Conservation (phyloP, 2,113 vertebrate genomes). For the Apteryx owenii region DNA sequence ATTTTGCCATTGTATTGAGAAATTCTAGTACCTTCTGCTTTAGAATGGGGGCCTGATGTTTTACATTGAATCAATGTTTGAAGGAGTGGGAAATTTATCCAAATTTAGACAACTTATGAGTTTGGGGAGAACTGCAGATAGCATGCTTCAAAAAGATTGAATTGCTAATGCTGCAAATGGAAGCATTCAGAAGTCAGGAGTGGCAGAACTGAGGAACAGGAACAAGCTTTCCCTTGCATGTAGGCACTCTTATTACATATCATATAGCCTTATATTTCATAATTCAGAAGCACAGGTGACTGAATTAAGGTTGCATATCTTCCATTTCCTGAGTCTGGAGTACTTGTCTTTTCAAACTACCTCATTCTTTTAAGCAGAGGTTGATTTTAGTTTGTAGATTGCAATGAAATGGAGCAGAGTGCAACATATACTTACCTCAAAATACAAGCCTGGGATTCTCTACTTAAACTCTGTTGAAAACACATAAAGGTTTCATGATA, state of each 20-base stretch:
- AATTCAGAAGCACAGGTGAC: neutral
- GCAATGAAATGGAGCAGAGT: neutral
- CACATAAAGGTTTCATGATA: neutral
- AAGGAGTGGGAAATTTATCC: neutral
- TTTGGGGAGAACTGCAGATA: neutral
- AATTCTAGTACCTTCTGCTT: neutral
- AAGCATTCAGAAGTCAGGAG: neutral
- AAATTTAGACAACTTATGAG: neutral
- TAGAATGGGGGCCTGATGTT: neutral
- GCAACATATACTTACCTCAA: neutral
- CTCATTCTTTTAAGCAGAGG: neutral
- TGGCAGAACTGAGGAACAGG: neutral
- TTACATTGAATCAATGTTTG: neutral
- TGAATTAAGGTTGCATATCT: neutral
- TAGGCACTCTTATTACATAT: neutral
- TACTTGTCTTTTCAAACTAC: neutral
- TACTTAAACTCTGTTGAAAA: constrained; percentile 33
- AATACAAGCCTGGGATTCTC: neutral
- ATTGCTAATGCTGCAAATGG: neutral
- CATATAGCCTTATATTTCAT: neutral
- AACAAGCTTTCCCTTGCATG: neutral
- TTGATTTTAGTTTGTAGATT: neutral
- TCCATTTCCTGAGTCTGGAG: neutral
- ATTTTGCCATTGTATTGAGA: neutral
- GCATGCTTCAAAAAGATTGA: neutral